phyloP scores from a whole-genome alignment of 2,113 vertebrate genomes.

The Jaculus jaculus region DNA sequence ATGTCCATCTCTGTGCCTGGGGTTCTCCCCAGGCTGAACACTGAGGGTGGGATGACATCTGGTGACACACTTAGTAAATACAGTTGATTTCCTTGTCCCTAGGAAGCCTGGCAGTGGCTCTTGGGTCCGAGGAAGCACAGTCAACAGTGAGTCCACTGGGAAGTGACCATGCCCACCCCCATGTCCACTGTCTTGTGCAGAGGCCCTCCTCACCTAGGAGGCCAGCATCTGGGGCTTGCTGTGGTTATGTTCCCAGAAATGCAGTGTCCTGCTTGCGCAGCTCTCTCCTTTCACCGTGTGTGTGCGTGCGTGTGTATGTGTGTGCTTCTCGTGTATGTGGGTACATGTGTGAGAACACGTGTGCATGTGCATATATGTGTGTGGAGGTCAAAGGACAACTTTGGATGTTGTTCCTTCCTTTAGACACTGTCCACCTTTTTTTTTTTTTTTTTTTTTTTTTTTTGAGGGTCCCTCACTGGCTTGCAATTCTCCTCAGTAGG shows the following conservation, averaged over 20 bases:
- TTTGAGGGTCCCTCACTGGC: too few relatives aligned
- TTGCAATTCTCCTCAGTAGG: too few relatives aligned
- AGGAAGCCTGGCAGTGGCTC: background rate
- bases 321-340: too few relatives aligned
- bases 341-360: too few relatives aligned
- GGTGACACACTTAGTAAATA: background rate
- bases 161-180: slow-evolving; percentile 82
- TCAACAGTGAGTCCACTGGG: background rate
- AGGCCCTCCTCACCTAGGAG: slow-evolving; percentile 11
- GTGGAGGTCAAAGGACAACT: too few relatives aligned
- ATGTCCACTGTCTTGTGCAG: slow-evolving; percentile 87
- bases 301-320: background rate
- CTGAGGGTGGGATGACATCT: background rate
- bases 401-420: too few relatives aligned
- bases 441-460: too few relatives aligned
- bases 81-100: background rate
- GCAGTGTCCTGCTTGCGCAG: background rate
- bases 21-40: background rate
- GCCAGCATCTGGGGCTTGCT: background rate
- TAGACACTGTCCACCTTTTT: too few relatives aligned
- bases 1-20: background rate
- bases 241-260: background rate
- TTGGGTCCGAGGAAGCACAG: background rate
- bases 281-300: background rate
- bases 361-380: too few relatives aligned